Evolutionary conservation across 53 echinoderm and acorn worm genomes (phyloP), one percentile per base, ranked within the genome.

Genomic region (Hippasteria phrygiana): DNA sequence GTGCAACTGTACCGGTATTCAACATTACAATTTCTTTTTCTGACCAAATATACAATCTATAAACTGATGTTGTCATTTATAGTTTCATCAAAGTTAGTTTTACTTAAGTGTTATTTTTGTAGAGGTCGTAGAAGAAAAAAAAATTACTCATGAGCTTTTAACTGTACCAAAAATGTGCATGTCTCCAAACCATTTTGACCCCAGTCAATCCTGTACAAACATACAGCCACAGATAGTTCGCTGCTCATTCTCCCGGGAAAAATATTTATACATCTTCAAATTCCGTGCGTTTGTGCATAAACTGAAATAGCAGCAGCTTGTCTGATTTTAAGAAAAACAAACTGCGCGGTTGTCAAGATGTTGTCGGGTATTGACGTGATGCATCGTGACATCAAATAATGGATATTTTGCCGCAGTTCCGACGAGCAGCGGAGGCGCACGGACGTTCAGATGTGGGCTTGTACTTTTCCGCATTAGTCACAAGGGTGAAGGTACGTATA

Each of bases 311-410:
- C 24, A 59, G 59, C 59, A 59, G 59, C 59, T 59, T 26, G 26
- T 59, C 26, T 26, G 8, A 45, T 7, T 45, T 45, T 11, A 45
- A 18, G 59, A 59, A 59, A 18, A 26, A 59, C n/a, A 56, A 59
- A 22, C 22, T 59, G 59, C 26, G 59, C 69, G 9, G 69, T 67
- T 67, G 69, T 67, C 69, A 67, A 67, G 18, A 67, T 12, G 17
- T 36, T 29, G 73, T 26, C 43, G 14, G n/a, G 22, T 11, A 42
- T 22, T 73, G 73, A 73, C 73, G 26, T 73, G 73, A 73, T 73
- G 24, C 73, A 26, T 43, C 24, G 7, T 73, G 73, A 73, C 73
- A 73, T 73, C 73, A 42, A 40, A 73, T 73, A 67, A 73, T 73
- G 73, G 42, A 43, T 43, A 43, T 40, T 73, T 73, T 16, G 35